Evolutionary conservation across 2,113 vertebrate genomes (phyloP).

Genomic region (Elaphurus davidianus): DNA sequence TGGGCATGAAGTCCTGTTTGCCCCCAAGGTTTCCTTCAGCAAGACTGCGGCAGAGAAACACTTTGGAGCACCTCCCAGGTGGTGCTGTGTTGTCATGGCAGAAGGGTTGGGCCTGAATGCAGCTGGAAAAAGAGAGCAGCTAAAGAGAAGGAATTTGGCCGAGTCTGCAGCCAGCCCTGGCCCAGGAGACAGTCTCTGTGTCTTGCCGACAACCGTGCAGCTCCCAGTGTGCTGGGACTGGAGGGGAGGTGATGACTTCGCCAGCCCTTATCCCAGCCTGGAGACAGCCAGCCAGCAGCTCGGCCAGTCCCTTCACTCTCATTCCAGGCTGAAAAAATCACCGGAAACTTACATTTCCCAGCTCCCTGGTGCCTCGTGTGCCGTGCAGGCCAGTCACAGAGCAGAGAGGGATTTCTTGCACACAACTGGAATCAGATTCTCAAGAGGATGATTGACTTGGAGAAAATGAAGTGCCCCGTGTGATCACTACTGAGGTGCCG

Average conservation of each 20-base stretch:
- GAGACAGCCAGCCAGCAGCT: background rate
- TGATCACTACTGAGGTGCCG: background rate
- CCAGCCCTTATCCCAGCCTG: background rate
- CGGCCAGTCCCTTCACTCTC: background rate
- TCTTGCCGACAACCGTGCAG: background rate
- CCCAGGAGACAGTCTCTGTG: background rate
- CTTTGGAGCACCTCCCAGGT: background rate
- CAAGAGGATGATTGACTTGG: background rate
- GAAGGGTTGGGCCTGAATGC: background rate
- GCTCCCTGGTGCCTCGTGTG: background rate
- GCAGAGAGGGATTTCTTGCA: background rate
- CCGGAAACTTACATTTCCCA: background rate
- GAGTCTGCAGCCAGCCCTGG: background rate
- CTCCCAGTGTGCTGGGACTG: background rate
- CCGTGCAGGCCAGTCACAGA: background rate
- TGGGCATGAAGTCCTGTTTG: background rate
- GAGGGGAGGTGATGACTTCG: background rate
- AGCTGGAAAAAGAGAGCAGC: background rate
- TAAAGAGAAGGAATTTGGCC: background rate
- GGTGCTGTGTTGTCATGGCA: background rate
- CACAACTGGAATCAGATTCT: background rate
- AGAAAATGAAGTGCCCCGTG: background rate
- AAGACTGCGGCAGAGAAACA: background rate
- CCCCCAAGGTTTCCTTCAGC: background rate
- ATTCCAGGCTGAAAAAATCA: background rate